Percentiles rank a stretch among this genome's conserved stretches.
phyloP scores from a whole-genome alignment of 2,888 invertebrate species.

The Limenitis camilla region DNA sequence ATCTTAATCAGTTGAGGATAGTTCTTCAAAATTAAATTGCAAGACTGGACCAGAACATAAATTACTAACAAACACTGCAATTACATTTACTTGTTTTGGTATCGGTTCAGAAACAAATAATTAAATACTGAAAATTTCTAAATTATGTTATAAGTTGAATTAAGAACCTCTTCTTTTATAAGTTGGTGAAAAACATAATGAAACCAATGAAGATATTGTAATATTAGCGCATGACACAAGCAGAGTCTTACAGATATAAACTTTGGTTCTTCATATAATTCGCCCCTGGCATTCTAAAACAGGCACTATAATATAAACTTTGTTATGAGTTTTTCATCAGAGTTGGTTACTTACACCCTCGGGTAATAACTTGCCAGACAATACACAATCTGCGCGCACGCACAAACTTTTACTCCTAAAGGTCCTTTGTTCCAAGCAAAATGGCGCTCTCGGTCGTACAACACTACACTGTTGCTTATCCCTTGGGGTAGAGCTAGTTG shows the following conservation, averaged over 20 bases:
- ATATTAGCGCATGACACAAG: not conserved
- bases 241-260: constrained; percentile 3
- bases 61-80: too few species aligned
- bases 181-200: too few species aligned
- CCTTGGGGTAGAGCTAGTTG: constrained; percentile 24
- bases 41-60: too few species aligned
- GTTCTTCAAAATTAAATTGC: too few species aligned
- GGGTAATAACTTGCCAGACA: constrained; percentile 31
- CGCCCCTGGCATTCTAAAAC: constrained; percentile 10
- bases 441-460: constrained; percentile 51
- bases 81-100: too few species aligned
- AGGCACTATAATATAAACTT: constrained; percentile 4
- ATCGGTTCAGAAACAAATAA: too few species aligned
- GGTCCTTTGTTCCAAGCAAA: constrained; percentile 54
- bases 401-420: constrained; percentile 43
- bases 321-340: constrained; percentile 14
- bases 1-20: too few species aligned
- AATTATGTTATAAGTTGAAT: too few species aligned
- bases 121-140: too few species aligned
- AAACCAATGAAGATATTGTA: too few species aligned
- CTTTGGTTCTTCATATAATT: constrained; percentile 7
- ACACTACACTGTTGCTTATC: constrained; percentile 30
- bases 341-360: constrained; percentile 12
- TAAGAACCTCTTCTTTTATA: not conserved
- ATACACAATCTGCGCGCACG: constrained; percentile 41